A percentile compares a stretch with the other conserved stretches of the same genome.
Evolutionary conservation across 2,888 invertebrate genomes (phyloP).

Genomic region (Chrysotoxum bicinctum): DNA sequence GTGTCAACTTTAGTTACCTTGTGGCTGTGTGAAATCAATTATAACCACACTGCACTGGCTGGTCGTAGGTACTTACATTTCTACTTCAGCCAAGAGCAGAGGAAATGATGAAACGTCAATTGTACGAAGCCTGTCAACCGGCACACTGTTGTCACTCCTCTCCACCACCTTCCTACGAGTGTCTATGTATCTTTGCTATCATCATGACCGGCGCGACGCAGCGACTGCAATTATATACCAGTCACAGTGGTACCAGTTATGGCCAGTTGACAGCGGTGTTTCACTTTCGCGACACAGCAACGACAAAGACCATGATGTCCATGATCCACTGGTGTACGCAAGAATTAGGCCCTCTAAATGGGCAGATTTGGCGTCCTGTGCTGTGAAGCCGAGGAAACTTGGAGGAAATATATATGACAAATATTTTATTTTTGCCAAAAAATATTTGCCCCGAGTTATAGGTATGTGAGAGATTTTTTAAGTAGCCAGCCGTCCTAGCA

Average conservation of each 20-base stretch:
- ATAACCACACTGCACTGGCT: constrained; percentile 39
- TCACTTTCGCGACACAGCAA: constrained; percentile 64
- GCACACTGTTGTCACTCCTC: constrained; percentile 53
- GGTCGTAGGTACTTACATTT: constrained; percentile 10
- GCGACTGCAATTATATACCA: constrained; percentile 24
- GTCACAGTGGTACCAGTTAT: constrained; percentile 64
- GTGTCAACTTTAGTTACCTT: constrained; percentile 66
- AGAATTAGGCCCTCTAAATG: constrained; percentile 55
- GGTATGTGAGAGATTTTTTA: constrained; percentile 72
- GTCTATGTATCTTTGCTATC: background rate
- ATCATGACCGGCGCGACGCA: background rate
- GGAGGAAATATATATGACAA: constrained; percentile 31
- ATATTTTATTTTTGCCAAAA: constrained; percentile 68
- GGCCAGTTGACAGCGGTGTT: constrained; percentile 64
- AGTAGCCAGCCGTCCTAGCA: constrained; percentile 46
- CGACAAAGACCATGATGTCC: constrained; percentile 49
- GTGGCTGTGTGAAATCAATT: constrained; percentile 70
- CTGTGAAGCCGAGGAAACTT: background rate
- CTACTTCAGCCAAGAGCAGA: constrained; percentile 40
- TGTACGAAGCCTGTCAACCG: constrained; percentile 70
- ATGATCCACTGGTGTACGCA: constrained; percentile 45
- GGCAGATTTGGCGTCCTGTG: constrained; percentile 21
- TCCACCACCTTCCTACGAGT: constrained; percentile 6
- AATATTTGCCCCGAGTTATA: constrained; percentile 61
- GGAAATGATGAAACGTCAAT: constrained; percentile 71